Evolutionary conservation across 2,113 vertebrate genomes (phyloP).

Genomic region (Sturnira hondurensis): DNA sequence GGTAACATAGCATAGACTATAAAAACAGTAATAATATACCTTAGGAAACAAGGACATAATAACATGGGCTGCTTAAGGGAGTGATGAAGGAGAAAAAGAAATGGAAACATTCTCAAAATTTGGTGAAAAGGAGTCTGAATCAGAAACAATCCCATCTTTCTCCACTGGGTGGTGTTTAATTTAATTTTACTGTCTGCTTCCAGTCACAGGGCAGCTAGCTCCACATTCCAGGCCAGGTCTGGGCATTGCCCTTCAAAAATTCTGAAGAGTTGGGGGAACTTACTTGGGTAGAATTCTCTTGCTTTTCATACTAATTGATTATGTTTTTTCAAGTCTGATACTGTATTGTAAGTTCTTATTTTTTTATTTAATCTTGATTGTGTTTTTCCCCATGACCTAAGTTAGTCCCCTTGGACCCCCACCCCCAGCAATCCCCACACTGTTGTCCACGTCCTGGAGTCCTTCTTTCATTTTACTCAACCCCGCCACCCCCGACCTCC

Average conservation of each 20-base stretch:
- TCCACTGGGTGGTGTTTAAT: not conserved
- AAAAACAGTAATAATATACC: not conserved
- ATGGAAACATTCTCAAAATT: not conserved
- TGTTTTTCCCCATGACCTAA: too few relatives aligned
- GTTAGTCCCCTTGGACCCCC: too few relatives aligned
- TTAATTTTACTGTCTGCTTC: not conserved
- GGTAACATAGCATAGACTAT: not conserved
- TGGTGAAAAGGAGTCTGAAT: not conserved
- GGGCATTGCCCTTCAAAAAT: not conserved
- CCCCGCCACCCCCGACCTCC: too few relatives aligned
- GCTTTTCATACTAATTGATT: not conserved
- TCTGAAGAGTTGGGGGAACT: not conserved
- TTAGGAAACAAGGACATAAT: not conserved
- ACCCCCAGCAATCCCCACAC: too few relatives aligned
- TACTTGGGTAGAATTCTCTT: not conserved
- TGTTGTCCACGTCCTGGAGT: too few relatives aligned
- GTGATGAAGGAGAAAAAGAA: not conserved
- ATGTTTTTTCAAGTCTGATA: not conserved
- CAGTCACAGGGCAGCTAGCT: not conserved
- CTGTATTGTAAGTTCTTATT: too few relatives aligned
- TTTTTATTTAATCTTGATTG: too few relatives aligned
- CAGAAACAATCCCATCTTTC: not conserved
- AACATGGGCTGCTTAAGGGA: not conserved
- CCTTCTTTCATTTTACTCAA: too few relatives aligned
- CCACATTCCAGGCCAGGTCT: not conserved